Base-by-base conservation (phyloP, 2,797 vertebrate genomes). In the Rallus crepitans region DNA sequence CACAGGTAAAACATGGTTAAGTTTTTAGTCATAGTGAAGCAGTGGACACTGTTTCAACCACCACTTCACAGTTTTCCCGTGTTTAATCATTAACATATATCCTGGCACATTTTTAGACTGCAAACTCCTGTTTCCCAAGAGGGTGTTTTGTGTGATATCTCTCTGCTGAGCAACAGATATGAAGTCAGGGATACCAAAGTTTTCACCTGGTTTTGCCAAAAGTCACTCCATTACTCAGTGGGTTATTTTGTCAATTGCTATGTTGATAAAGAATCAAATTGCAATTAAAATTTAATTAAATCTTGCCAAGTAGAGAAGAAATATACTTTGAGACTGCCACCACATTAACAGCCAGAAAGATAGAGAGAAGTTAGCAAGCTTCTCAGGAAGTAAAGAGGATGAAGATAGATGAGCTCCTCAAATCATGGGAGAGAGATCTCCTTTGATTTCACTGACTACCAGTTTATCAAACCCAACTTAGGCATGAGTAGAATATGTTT, bases 241-340 rank as follows among this genome's bases (percentile, higher is more conserved):
- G 12, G 7, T 59, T 85, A 27, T 87, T 84, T 83, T 84, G 14
- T 39, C 39, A 20, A 30, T 80, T 89, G 27, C 37, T 78, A 23
- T 70, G 72, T 1, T 84, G 15, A 47, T 31, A 81, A 63, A 21
- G n/a, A 82, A 60, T 21, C 18, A 79, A 91, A 76, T n/a, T 7
- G 31, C 40, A 57, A 73, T 79, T 86, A 53, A 78, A 60, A 75
- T 72, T 14, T 9, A 88, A 79, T 77, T 90, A 56, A 72, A 50
- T 63, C 33, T 80, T 83, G 18, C 15, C 16, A 90, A 63, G 28
- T 48, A n/a, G 55, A 86, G 52, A 63, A 19, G 20, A 94, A 94
- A 79, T 56, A 70, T 40, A 93, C 53, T 73, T 93, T 94, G 87
- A 90, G 66, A 82, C 35, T 91, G 77, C 66, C 82, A 93, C 63